These are phyloP conservation scores for Naja naja DNA, from an alignment of 2,113 vertebrate species.

Conservation along the genomic window DNA sequence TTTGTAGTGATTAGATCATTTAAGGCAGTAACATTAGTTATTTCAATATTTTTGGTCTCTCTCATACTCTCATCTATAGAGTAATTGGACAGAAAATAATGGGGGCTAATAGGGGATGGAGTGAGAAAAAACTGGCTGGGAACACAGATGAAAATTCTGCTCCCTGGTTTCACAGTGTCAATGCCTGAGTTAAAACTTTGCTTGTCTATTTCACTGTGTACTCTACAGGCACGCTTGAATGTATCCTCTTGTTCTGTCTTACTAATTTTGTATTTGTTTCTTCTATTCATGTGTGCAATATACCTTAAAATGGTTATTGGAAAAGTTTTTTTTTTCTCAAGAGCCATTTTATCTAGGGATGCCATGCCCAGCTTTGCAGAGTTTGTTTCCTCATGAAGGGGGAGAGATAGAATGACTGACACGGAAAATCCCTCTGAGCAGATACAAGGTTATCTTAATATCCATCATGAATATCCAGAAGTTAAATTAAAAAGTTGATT, in stretches of 20 bases:
- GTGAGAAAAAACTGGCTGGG: not conserved
- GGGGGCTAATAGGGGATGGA: not conserved
- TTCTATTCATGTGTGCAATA: not conserved
- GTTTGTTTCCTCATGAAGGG: not conserved
- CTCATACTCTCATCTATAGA: not conserved
- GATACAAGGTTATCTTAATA: not conserved
- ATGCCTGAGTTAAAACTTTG: not conserved
- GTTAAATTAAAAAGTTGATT: not conserved
- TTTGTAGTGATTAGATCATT: not conserved
- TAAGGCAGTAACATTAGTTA: not conserved
- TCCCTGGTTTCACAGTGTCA: not conserved
- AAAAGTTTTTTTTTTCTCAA: not conserved
- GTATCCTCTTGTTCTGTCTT: not conserved
- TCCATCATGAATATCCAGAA: not conserved
- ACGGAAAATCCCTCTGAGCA: not conserved
- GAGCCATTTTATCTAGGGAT: not conserved
- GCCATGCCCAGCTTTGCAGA: not conserved
- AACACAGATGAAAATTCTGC: not conserved
- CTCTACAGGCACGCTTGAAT: not conserved
- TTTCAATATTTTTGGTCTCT: not conserved
- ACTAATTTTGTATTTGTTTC: not conserved
- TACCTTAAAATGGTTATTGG: not conserved
- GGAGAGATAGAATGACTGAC: not conserved
- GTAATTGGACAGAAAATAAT: not conserved
- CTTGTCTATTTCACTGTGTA: not conserved